Base-by-base conservation (phyloP, 1,140 invertebrate genomes). In the Oryzaephilus surinamensis region DNA sequence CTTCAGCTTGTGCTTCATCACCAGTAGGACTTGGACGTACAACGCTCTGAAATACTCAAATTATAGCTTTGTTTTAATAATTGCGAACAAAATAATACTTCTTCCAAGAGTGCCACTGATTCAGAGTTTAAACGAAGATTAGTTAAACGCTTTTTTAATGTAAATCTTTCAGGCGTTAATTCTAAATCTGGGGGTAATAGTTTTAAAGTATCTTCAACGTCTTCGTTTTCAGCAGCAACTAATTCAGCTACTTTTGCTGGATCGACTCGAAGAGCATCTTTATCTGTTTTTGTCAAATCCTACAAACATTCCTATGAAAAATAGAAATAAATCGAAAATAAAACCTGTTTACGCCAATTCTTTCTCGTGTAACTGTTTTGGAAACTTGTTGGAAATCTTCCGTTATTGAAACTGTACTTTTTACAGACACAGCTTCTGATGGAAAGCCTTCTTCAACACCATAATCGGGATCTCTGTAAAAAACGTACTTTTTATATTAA, bases 121-220 rank as follows among this genome's bases (percentile, higher is more conserved):
- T 51, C 50, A 0, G 48, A 36, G 30, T 46, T 51, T 7, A 55
- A 23, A 16, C 45, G 18, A 16, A 55, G 30, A 20, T 45, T 37
- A 11, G 50, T 46, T 10, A 50, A 17, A 2, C 50, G 27, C 30
- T 50, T 45, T 23, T 51, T 53, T 1, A 50, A 15, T 7, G 41
- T 21, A 13, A 20, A 36, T 16, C 18, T 36, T 4, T 36, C 33
- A 7, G 28, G 4, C 4, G 20, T 13, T 5, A 26, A 26, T 5
- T 23, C 34, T 13, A 43, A 15, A 18, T 24, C 45, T 2, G 51
- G 54, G n/a, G 51, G 45, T 4, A 40, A 38, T 34, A 54, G 46
- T 33, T 48, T 48, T 11, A 51, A 29, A 0, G 50, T 54, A 24
- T 52, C 48, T 18, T 54, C 47, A n/a, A 56, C 46, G 30, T 52